Evolutionary conservation across 2,797 vertebrate species (phyloP), one percentile per base, ranked within the genome.

Genomic region (Aratinga solstitialis): DNA sequence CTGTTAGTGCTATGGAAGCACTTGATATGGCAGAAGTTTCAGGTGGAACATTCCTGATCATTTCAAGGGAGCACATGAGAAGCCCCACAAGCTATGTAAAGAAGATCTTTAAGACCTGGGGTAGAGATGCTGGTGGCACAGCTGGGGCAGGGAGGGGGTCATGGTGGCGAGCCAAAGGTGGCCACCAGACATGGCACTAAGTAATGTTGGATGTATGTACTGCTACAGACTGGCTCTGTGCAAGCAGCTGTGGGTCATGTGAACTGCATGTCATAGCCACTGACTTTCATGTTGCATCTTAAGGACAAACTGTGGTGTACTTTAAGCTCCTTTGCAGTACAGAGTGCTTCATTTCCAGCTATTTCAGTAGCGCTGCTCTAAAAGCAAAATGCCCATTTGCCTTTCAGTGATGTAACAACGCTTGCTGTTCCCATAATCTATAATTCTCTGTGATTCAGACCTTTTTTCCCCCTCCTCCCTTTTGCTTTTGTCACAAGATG

Each of bases 381-480:
- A 53, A 62, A 75, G 50, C 22, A 26, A n/a, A 66, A 30, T 2
- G 3, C 27, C 54, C 26, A 2, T 48, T 61, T 72, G 48, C 68
- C 48, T 59, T 56, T 26, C 50, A 36, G 13, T 36, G 22, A 40
- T 30, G 34, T 16, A 63, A 38, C 2, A 2, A 27, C 18, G 24
- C 19, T 30, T 9, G 0, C 15, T 32, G 10, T 40, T 43, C 22
- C 0, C 34, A 1, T 21, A 18, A n/a, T 69, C 0, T 32, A 1
- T 27, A 18, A n/a, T 66, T 32, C 51, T 62, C 34, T 47, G n/a
- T 5, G 19, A 59, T 43, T 65, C 45, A 47, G 65, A n/a, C 26
- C 13, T 75, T 30, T 13, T 2, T 20, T 16, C 6, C 11, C 27
- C 22, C 10, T 22, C 29, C 36, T 10, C 38, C 23, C 13, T 62